Conservation (phyloP, 2,113 vertebrate species). For the Amia ocellicauda region DNA sequence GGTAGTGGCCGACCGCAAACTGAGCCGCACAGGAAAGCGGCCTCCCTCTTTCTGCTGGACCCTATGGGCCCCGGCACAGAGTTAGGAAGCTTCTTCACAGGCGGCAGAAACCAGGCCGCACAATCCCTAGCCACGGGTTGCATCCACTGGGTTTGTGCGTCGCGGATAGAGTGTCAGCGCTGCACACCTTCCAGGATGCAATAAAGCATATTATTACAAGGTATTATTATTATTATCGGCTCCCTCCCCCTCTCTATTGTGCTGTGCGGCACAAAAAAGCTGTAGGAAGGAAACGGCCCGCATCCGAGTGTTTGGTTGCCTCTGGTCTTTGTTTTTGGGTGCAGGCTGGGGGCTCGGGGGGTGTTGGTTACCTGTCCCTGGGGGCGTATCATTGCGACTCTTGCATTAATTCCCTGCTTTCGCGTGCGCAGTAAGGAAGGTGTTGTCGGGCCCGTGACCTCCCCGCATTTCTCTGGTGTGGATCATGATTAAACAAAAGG, state of each 20-base stretch:
- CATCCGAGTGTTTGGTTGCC: no score
- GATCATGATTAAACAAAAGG: not conserved
- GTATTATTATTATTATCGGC: not conserved
- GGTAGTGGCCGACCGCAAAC: slow-evolving; percentile 14
- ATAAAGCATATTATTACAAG: slow-evolving; percentile 24
- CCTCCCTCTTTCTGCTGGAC: slow-evolving; percentile 22
- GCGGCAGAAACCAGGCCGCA: slow-evolving; percentile 1
- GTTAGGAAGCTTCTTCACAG: slow-evolving; percentile 9
- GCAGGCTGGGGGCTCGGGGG: not conserved
- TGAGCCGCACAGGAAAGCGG: not conserved
- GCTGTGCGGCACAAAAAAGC: slow-evolving; percentile 26
- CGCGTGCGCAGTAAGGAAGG: not conserved
- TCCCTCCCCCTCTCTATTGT: slow-evolving; percentile 10
- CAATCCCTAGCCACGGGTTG: not conserved
- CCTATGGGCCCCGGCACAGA: slow-evolving; percentile 12
- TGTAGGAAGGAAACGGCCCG: no score
- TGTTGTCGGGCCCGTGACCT: slow-evolving; percentile 4
- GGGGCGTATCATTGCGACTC: not conserved
- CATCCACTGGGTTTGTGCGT: slow-evolving; percentile 23
- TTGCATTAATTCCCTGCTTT: not conserved
- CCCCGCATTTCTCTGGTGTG: not conserved
- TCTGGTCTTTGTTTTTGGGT: not conserved
- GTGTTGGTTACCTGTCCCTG: not conserved
- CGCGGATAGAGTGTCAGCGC: slow-evolving; percentile 26
- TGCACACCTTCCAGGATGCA: slow-evolving; percentile 27